phyloP scores from a whole-genome alignment of 2,888 invertebrate species.

The Hartigia nigra region DNA sequence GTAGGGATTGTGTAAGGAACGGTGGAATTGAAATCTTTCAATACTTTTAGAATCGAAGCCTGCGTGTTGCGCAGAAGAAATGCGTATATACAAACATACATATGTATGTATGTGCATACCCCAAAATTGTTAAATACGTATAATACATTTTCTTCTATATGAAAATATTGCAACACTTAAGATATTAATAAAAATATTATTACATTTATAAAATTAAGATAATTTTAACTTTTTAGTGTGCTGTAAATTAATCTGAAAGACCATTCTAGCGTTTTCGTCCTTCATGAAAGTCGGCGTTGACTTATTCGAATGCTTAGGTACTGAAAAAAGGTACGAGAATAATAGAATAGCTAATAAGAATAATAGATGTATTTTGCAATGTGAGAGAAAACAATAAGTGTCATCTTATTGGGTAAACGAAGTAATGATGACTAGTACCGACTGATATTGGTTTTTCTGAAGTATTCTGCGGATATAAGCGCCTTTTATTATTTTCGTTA shows the following conservation, averaged over 20 bases:
- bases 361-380: not conserved
- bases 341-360: not conserved
- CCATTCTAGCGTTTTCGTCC: not conserved
- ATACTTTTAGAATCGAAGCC: not conserved
- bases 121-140: not conserved
- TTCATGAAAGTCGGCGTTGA: not conserved
- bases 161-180: not conserved
- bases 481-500: not conserved
- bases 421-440: not conserved
- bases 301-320: not conserved
- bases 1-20: constrained; percentile 10
- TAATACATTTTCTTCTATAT: not conserved
- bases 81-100: not conserved
- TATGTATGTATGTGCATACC: not conserved
- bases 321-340: not conserved
- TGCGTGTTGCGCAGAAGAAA: not conserved
- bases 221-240: not conserved
- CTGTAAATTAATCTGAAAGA: not conserved
- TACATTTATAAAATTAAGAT: not conserved
- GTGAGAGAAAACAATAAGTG: not conserved
- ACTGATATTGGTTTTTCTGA: not conserved
- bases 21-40: constrained; percentile 7
- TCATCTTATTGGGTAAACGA: not conserved
- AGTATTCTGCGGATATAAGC: not conserved
- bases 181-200: not conserved